Percentiles rank a stretch among this genome's conserved stretches.
These are phyloP conservation scores for Mareca strepera DNA, from an alignment of 2,797 vertebrate genomes.

Conservation along the genomic window DNA sequence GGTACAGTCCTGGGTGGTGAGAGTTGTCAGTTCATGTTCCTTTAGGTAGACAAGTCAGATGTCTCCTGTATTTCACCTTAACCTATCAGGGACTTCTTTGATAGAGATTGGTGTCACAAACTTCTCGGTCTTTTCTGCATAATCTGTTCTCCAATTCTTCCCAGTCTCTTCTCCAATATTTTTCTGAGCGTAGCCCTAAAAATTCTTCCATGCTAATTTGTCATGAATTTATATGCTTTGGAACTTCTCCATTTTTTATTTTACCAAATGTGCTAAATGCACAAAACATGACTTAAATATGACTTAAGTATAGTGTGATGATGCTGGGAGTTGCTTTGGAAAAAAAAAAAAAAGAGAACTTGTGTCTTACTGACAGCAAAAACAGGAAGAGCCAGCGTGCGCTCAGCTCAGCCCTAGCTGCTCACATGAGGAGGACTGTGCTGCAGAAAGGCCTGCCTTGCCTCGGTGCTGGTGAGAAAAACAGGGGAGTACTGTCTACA, in stretches of 20 bases:
- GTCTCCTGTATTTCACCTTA: background rate
- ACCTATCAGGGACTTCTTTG: background rate
- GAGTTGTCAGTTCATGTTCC: background rate
- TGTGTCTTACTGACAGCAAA: background rate
- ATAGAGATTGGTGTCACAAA: background rate
- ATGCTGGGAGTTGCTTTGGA: background rate
- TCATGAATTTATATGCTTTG: background rate
- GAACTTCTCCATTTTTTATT: background rate
- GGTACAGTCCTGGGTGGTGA: background rate
- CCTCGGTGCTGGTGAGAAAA: background rate
- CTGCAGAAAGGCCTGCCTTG: background rate
- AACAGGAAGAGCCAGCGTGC: background rate
- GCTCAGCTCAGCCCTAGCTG: background rate
- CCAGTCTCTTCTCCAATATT: background rate
- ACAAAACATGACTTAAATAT: background rate
- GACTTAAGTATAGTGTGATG: background rate
- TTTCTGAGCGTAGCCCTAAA: background rate
- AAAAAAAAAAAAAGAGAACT: background rate
- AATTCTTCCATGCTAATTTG: background rate
- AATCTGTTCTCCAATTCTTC: too few species aligned
- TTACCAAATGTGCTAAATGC: background rate
- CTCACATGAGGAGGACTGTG: background rate
- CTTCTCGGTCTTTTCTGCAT: background rate
- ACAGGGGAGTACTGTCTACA: background rate
- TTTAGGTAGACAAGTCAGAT: background rate